Evolutionary conservation across 2,888 invertebrate genomes (phyloP), one percentile per base, ranked within the genome.

Genomic region (Platycheirus rosarum): DNA sequence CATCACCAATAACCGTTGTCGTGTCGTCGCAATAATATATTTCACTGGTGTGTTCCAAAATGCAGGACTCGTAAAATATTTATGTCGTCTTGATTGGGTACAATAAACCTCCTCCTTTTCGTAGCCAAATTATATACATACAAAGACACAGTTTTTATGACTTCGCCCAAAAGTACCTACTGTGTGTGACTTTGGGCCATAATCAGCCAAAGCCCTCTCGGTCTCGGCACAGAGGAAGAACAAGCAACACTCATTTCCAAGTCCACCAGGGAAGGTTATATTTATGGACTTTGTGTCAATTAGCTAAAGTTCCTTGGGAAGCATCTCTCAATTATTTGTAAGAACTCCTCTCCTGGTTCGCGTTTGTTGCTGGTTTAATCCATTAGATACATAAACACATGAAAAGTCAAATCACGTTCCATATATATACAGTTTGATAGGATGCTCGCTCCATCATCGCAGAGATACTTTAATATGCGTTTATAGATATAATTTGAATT

Each of bases 221-320:
- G 32, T 5, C 51, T 32, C 29, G 1, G 4, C 23, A 23, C 7
- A 11, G 3, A 20, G 53, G 53, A 40, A 40, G 71, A 51, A 55
- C 73, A n/a, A n/a, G n/a, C n/a, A 48, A 40, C 73, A 35, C 48
- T 62, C 37, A 63, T 62, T 73, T 57, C n/a, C 32, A 42, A 44
- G 62, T 55, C 40, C 23, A 48, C 16, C 35, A 29, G 2, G 48
- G 13, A 20, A 60, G 16, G 18, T 51, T 40, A 49, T 35, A 69
- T 79, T 79, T 69, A 79, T 74, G 63, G 40, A 79, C 79, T 63
- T 74, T 74, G 74, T 74, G 74, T 74, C 73, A 79, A 79, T 79
- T 79, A 79, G 78, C 48, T 18, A 14, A 32, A 35, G 29, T 26
- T 74, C 44, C 69, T 79, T 48, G 35, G 11, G 16, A 23, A 42